Base-by-base conservation (phyloP, 2,113 vertebrate species). In the Arothron firmamentum region DNA sequence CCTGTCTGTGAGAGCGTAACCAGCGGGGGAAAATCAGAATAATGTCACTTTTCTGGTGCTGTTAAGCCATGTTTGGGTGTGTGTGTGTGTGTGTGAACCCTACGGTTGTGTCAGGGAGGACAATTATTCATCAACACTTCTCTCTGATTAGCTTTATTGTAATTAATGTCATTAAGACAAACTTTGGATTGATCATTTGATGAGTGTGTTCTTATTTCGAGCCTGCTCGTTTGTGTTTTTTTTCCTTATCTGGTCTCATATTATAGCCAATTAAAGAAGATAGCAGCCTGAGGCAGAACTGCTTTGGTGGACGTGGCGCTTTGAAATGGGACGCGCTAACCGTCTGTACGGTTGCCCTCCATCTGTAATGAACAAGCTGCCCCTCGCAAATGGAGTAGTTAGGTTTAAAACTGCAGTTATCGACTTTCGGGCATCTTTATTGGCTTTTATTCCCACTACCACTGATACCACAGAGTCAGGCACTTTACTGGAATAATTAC, bases 21-120 rank as follows among this genome's bases (percentile, higher is more conserved):
- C 80, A 59, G 48, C 74, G 75, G 78, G 34, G 34, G 67, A 60
- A 58, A 62, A 72, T 66, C 53, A 56, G 61, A 67, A 57, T 63
- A 63, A 74, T 69, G 54, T 62, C 25, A n/a, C 65, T 25, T 48
- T 50, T 43, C 49, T 49, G 53, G 25, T 54, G 53, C 38, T 61
- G 56, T 19, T 10, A 7, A 5, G 51, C 34, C 21, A 1, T 0
- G 20, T 43, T 60, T 17, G 14, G 21, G 41, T 46, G 15, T 58
- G 55, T 0, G 20, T 43, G 58, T 17, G 14, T 19, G 41, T 46
- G 15, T 58, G 55, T 23, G 41, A 75, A 52, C 55, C 56, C 7
- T 41, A 6, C 8, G 28, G 28, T 31, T 9, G 28, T 31, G 28
- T 6, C 28, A 5, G 28, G 4, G 6, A 31, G 28, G 28, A 31